Evolutionary conservation across 2,888 invertebrate species (phyloP), one percentile per base, ranked within the genome.

Genomic region (Platerodrilus igneus): DNA sequence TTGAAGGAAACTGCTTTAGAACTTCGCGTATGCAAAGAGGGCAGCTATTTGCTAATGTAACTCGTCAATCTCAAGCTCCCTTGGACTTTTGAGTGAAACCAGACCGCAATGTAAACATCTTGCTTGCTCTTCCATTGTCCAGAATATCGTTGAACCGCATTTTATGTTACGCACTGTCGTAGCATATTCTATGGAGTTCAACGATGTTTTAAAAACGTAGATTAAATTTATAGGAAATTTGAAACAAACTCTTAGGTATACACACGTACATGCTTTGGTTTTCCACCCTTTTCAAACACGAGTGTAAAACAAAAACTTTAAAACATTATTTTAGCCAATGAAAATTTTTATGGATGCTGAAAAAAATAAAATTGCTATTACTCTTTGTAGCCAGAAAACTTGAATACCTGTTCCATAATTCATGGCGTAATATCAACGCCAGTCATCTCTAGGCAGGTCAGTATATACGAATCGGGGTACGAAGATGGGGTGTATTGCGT

Each of bases 31-130:
- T 36, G 30, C 25, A 41, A 40, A 43, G 41, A 46, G 44, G 53
- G 50, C 58, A 58, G 59, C 63, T 62, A 63, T 63, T 64, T 63
- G 60, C 64, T 65, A 65, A 64, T 64, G 64, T 62, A 64, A 56
- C 61, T 63, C 64, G 63, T 64, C 64, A 63, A 65, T 65, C 62
- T 64, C 60, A 53, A 53, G 42, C 44, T 41, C 47, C 50, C 41
- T 36, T 35, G 41, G 49, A 41, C 41, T 31, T 37, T n/a, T 37
- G 43, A 45, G 46, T 45, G 37, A 39, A 39, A 38, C 44, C 37
- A 45, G 47, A 50, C 54, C 55, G 55, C 56, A 56, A 55, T 51
- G 55, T 53, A 56, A 57, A 58, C 57, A 58, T 44, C 47, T 48
- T n/a, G n/a, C 50, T 52, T 47, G 52, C 56, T 51, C 52, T 37